A percentile compares a stretch with the other conserved stretches of the same genome.
Conservation (phyloP, 2,797 vertebrate genomes). For the Rhynchonycteris naso region DNA sequence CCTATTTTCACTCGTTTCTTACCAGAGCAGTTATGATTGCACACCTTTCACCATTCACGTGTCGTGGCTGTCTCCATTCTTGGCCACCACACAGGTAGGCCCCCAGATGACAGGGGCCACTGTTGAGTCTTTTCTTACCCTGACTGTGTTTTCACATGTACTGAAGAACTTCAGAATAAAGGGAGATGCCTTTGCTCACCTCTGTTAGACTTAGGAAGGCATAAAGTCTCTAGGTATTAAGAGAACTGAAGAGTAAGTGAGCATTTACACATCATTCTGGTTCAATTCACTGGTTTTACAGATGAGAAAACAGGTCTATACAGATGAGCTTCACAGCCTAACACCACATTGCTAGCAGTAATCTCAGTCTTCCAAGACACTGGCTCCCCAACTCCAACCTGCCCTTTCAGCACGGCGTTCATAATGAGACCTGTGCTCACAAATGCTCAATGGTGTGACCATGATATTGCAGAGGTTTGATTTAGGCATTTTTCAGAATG, state of each 20-base stretch:
- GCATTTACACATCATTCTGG: not conserved
- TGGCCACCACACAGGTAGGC: not conserved
- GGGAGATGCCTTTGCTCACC: not conserved
- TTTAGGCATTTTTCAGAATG: constrained; percentile 49
- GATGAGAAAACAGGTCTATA: constrained; percentile 20
- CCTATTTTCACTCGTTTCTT: not conserved
- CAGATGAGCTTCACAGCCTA: not conserved
- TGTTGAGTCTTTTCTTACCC: not conserved
- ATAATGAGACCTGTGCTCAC: not conserved
- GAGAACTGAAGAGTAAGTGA: not conserved
- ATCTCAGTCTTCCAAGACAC: constrained; percentile 8
- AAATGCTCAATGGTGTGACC: not conserved
- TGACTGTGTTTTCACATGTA: not conserved
- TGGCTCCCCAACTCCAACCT: not conserved
- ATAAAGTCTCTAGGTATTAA: not conserved
- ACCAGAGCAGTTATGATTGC: not conserved
- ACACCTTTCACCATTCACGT: not conserved
- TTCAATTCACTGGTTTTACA: not conserved
- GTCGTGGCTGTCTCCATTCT: not conserved
- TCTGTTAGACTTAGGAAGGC: not conserved
- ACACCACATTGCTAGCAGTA: not conserved
- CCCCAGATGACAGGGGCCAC: not conserved
- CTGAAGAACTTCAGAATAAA: not conserved
- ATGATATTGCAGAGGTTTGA: constrained; percentile 38
- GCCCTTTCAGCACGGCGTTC: not conserved